Conservation (phyloP, 2,113 vertebrate species). For the Chamaetylas fuelleborni region DNA sequence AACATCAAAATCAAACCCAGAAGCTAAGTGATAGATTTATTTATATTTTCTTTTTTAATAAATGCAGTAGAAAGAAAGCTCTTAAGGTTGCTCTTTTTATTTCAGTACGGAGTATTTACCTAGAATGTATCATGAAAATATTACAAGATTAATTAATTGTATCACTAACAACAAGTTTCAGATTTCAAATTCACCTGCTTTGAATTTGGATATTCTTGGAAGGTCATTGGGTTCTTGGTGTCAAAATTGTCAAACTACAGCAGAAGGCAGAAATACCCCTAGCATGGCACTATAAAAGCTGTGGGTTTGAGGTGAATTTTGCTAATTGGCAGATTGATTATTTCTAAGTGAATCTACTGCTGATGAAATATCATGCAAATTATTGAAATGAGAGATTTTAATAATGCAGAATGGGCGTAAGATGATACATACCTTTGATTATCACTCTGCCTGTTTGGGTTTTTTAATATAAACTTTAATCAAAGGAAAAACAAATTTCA, state of each 20-base stretch:
- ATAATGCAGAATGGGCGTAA: slow-evolving; percentile 1
- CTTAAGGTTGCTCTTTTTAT: background rate
- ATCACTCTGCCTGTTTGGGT: background rate
- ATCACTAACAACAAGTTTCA: background rate
- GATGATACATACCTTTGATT: slow-evolving; percentile 34
- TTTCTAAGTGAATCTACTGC: background rate
- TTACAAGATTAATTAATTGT: background rate
- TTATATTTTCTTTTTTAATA: background rate
- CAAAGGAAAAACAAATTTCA: slow-evolving; percentile 29
- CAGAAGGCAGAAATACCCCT: background rate
- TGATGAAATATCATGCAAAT: background rate
- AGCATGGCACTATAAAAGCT: background rate
- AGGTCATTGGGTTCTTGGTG: background rate
- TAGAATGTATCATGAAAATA: background rate
- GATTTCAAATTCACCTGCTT: background rate
- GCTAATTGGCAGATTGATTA: background rate
- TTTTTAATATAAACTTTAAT: slow-evolving; percentile 60
- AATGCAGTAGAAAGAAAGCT: background rate
- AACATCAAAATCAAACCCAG: background rate
- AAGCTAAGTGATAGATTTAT: background rate
- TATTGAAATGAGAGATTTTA: slow-evolving; percentile 1
- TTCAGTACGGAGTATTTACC: background rate
- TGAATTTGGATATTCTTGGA: background rate
- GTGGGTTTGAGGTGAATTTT: background rate
- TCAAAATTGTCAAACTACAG: background rate